Conservation (phyloP, 2,888 invertebrate genomes). For the Andrena minutula region DNA sequence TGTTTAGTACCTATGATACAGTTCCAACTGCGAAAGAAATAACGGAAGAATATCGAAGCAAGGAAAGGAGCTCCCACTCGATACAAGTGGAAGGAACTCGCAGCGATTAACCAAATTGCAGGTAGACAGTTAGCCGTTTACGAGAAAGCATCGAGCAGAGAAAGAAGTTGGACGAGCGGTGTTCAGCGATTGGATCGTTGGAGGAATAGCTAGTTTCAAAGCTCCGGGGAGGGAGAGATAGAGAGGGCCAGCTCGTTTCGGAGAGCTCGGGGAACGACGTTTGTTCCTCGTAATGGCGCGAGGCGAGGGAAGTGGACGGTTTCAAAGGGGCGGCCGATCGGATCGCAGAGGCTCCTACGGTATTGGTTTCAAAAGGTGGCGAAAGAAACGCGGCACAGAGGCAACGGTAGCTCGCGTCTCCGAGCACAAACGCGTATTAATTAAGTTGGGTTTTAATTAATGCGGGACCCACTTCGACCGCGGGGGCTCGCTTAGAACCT, state of each 20-base stretch:
- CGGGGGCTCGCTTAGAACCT: conserved; percentile 68
- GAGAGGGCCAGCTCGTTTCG: conserved; percentile 13
- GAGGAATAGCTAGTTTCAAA: conserved; percentile 15
- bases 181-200: neutral
- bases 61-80: too few species aligned
- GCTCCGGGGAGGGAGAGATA: neutral
- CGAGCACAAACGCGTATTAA: conserved; percentile 63
- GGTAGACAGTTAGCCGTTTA: neutral
- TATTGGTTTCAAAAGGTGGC: conserved; percentile 2
- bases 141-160: neutral
- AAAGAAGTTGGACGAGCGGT: neutral
- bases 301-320: conserved; percentile 3
- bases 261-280: conserved; percentile 3
- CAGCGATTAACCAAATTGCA: conserved; percentile 5
- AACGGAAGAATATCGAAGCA: too few species aligned
- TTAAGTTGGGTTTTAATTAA: conserved; percentile 72
- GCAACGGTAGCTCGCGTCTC: conserved; percentile 5
- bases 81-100: neutral
- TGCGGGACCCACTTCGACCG: conserved; percentile 66
- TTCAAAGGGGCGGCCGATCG: neutral
- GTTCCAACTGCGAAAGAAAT: too few species aligned
- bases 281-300: neutral
- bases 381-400: conserved; percentile 14
- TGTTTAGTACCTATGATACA: too few species aligned
- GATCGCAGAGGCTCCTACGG: neutral